Evolutionary conservation across 2,888 invertebrate species (phyloP).

Genomic region (Pherbina coryleti): DNA sequence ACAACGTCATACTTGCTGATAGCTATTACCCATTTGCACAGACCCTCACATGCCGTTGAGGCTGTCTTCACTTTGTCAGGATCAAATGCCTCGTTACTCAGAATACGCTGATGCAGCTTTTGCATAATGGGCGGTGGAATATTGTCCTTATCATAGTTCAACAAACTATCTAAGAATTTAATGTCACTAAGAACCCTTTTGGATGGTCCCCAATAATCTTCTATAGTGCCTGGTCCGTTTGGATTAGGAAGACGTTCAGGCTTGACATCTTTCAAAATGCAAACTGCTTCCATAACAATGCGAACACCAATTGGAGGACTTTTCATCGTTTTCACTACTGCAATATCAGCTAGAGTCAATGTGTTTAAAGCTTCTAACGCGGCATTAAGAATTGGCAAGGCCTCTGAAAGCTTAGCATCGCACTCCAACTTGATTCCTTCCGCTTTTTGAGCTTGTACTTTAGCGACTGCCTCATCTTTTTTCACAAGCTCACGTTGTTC

Average conservation of each 20-base stretch:
- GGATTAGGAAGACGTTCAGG: constrained; percentile 89
- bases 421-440: constrained; percentile 94
- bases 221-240: constrained; percentile 84
- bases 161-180: constrained; percentile 89
- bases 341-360: constrained; percentile 87
- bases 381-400: constrained; percentile 89
- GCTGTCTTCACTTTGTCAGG: constrained; percentile 90
- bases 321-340: constrained; percentile 96
- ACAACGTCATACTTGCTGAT: constrained; percentile 95
- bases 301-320: constrained; percentile 92
- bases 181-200: constrained; percentile 90
- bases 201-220: constrained; percentile 95
- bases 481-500: constrained; percentile 75
- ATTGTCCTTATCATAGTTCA: constrained; percentile 91
- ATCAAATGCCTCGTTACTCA: constrained; percentile 88
- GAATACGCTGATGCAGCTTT: constrained; percentile 83
- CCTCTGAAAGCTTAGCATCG: constrained; percentile 90
- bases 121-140: constrained; percentile 87
- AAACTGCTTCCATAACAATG: constrained; percentile 94
- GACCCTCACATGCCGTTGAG: constrained; percentile 90
- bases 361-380: constrained; percentile 91
- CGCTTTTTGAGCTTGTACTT: constrained; percentile 80
- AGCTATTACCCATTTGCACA: constrained; percentile 95
- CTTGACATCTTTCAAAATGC: constrained; percentile 91
- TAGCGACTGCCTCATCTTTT: constrained; percentile 83